Evolutionary conservation across 2,888 invertebrate species (phyloP).

Genomic region (Troglohyphantes excavatus): DNA sequence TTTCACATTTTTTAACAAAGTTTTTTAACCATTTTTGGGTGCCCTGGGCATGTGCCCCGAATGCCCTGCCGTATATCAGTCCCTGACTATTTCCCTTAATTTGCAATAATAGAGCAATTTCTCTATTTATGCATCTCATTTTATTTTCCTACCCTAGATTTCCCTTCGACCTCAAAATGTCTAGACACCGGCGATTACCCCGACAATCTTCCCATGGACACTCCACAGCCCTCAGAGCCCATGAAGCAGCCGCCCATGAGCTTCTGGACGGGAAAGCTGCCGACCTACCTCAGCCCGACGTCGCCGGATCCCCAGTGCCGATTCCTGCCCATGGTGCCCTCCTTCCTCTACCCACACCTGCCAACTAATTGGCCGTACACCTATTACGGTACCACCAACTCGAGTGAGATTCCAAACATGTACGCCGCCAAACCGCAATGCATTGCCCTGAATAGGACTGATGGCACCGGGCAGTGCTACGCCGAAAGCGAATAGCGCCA

Average conservation of each 20-base stretch:
- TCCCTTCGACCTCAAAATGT: constrained; percentile 14
- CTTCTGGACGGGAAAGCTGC: constrained; percentile 56
- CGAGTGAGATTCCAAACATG: neutral
- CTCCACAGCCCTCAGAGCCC: neutral
- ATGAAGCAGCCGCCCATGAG: constrained; percentile 33
- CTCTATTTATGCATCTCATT: too few relatives aligned
- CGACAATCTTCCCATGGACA: constrained; percentile 37
- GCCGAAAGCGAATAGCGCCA: constrained; percentile 13
- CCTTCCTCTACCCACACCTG: constrained; percentile 60
- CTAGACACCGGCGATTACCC: constrained; percentile 9
- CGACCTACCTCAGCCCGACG: constrained; percentile 45
- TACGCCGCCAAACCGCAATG: constrained; percentile 19
- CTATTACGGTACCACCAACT: constrained; percentile 33
- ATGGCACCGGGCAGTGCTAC: neutral
- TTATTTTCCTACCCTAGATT: constrained; percentile 16
- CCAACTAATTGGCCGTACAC: constrained; percentile 59
- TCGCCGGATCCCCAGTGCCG: constrained; percentile 40
- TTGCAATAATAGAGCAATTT: too few relatives aligned
- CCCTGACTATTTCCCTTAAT: too few relatives aligned
- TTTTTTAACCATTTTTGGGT: too few relatives aligned
- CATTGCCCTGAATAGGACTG: constrained; percentile 14
- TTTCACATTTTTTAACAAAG: too few relatives aligned
- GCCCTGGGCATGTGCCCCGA: too few relatives aligned
- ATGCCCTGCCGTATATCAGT: too few relatives aligned
- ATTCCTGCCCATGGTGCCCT: constrained; percentile 63